Evolutionary conservation across 1,140 invertebrate genomes (phyloP), one percentile per base, ranked within the genome.

Genomic region (Antheraea pernyi): DNA sequence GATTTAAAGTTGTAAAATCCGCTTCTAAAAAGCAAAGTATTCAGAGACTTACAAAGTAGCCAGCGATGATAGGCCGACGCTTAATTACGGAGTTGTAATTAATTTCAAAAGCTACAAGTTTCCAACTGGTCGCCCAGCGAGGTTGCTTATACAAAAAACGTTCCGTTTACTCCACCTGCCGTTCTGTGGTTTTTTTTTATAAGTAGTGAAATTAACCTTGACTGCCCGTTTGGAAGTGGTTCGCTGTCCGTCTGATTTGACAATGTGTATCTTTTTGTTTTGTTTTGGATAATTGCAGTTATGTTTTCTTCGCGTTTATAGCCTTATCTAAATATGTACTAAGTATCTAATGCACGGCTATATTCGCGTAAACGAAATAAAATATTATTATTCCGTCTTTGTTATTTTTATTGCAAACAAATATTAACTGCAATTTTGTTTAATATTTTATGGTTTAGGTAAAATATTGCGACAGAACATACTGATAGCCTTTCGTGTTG

Each of bases 161-260:
- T 36, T 59, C 68, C 22, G 58, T 59, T 61, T 36, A 39, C 19
- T 58, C 22, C 68, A 70, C 68, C 68, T 70, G 68, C 68, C 60
- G 60, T 19, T 19, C 16, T 63, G 59, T 53, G 60, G 59, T 46
- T 69, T 69, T 68, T n/a, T n/a, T 69, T 48, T 59, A 46, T 68
- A 18, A 37, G 11, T 13, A 65, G 16, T 67, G 48, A 22, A 67
- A 67, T 59, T 59, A 67, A 67, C 53, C 53, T 59, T 67, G 30
- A 7, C 48, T 6, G 30, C 22, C 5, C 30, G 22, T 53, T 53
- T 53, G 46, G 16, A 53, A 53, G 46, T 53, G 11, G 46, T 53
- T 13, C 4, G 11, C 13, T 5, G 46, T 53, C 16, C 11, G 46
- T 53, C 46, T 9, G 13, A 53, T 53, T 53, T 16, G 46, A 53